Base-by-base conservation (phyloP, 2,113 vertebrate genomes). In the Zeus faber region DNA sequence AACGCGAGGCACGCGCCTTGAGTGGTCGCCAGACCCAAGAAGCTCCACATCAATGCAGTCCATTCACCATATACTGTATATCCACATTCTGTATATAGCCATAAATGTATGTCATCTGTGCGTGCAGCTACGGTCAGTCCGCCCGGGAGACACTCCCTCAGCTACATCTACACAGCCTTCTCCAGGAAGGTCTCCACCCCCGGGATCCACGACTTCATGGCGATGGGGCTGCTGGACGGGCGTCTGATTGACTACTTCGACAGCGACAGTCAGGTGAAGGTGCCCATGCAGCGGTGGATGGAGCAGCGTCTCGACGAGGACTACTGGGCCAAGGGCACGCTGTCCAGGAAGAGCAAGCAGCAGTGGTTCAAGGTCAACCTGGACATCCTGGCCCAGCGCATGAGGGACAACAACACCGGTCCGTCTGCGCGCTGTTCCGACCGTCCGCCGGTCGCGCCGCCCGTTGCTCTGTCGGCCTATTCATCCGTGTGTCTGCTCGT, bases 301-400 rank as follows among this genome's bases (percentile, higher is more conserved):
- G 0, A 0, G 4, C 5, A 78, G 3, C 1, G 1, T 0, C 57
- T 85, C 35, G 0, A 1, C 0, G 0, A 1, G 0, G 47, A 67
- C 0, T 89, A 88, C 75, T 89, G 87, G 82, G 31, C 56, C 0
- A 76, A 76, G 23, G 83, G 85, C 16, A 89, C 85, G 0, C 29
- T 70, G 62, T 80, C 81, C 27, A 70, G 81, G 10, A 51, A 29
- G 49, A 87, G 63, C 67, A 74, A 77, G 21, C 69, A 87, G 79
- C 80, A 81, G 61, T 82, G 85, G 83, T 90, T 88, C 70, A 78
- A 74, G 9, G 66, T 85, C 47, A 88, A 83, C 65, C 62, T 90
- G 14, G 41, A 48, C 8, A 88, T 87, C 22, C 44, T 86, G 57
- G 79, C 56, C 43, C 2, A 31, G 0, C 62, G 85, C 1, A 58